Conservation (phyloP, 23 tunicate species). For the Pegea sp. region DNA sequence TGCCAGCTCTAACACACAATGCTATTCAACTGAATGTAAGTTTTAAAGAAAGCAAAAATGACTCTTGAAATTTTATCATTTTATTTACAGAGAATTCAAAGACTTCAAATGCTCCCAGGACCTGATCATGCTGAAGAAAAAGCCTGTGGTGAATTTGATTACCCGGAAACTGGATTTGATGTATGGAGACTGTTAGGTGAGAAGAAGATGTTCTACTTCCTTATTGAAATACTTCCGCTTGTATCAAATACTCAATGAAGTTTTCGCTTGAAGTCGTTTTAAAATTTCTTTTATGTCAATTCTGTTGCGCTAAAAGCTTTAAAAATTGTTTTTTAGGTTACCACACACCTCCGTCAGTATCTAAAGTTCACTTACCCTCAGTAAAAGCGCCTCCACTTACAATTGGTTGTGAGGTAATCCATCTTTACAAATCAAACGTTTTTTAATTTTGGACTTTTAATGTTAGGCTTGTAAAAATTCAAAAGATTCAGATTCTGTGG, state of each 20-base stretch:
- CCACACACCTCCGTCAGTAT: constrained; percentile 37
- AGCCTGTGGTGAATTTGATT: constrained; percentile 2
- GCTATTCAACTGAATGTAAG: constrained; percentile 47
- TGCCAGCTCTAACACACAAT: constrained; percentile 78
- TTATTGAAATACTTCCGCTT: too few relatives aligned
- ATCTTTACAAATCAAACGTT: too few relatives aligned
- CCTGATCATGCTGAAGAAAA: constrained; percentile 19
- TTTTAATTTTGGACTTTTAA: too few relatives aligned
- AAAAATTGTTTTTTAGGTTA: constrained; percentile 58
- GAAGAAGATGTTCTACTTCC: background rate
- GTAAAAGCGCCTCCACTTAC: too few relatives aligned
- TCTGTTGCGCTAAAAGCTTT: too few relatives aligned
- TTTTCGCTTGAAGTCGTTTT: background rate
- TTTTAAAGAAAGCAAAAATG: background rate
- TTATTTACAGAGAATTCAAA: background rate
- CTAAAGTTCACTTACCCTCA: constrained; percentile 21
- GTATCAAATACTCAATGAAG: too few relatives aligned
- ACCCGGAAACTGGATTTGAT: constrained; percentile 22
- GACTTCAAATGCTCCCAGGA: constrained; percentile 64
- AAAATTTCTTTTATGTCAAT: too few relatives aligned
- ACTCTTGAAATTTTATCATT: background rate
- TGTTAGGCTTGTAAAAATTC: too few relatives aligned
- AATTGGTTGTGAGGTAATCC: too few relatives aligned
- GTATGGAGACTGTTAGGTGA: constrained; percentile 52
- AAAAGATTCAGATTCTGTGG: too few relatives aligned